Base-by-base conservation (phyloP, 1,140 invertebrate species). In the Zaprionus nigranus region DNA sequence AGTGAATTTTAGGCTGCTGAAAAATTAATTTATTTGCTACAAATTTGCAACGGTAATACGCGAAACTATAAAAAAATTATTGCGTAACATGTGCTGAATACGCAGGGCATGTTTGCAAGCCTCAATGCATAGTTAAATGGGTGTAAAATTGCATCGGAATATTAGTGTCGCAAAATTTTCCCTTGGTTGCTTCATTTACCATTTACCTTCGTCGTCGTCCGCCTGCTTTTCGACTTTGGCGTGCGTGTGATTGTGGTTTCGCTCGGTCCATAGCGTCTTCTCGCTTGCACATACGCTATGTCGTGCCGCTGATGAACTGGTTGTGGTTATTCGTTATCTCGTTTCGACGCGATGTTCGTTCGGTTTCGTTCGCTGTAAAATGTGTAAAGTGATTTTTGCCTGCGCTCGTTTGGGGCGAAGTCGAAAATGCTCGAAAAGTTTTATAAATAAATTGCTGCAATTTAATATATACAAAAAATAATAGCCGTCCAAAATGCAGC, bases 341-440 rank as follows among this genome's bases (percentile, higher is more conserved):
- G 65, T 53, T 81, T 78, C 49, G 61, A 61, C 70, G 67, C 73
- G 68, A 77, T 24, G 60, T 65, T 76, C 67, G 77, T 60, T 76
- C 73, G 79, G 79, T 78, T 71, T 76, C 66, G 73, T 70, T 79
- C 73, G 77, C 62, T 79, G 81, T 83, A 83, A 82, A 83, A 76
- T 79, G 79, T 83, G 88, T 87, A 87, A 91, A 91, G 88, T 81
- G 88, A 91, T 91, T 91, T 91, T 91, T 81, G 68, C 85, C 70
- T 79, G 68, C 53, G 75, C 76, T 82, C 82, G 80, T 81, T 91
- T 81, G 51, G 87, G 87, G 83, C 87, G 87, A 91, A 91, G 87
- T 91, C 85, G 87, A 91, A 91, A 87, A 78, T 87, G 87, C 81
- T 91, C 69, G 76, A 87, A 91, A 73, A 85, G 82, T 83, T 82